Conservation (phyloP, 2,888 invertebrate species). For the Deroplatys truncata region DNA sequence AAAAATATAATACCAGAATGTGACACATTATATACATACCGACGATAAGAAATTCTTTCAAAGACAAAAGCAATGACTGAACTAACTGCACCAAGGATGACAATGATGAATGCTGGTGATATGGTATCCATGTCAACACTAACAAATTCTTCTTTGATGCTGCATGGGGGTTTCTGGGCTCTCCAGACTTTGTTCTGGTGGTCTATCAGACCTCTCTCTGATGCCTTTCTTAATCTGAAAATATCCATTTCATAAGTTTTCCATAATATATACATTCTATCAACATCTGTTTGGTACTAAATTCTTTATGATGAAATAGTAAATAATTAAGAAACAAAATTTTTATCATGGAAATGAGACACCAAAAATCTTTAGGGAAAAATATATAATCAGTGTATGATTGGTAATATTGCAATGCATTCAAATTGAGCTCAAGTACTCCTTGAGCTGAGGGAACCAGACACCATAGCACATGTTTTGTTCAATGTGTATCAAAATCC, state of each 20-base stretch:
- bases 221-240: not conserved
- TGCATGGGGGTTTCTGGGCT: not conserved
- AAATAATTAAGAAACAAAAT: not conserved
- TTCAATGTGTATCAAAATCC: no score
- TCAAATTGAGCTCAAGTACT: no score
- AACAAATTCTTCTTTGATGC: not conserved
- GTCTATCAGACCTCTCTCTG: not conserved
- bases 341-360: not conserved
- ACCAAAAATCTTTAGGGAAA: not conserved
- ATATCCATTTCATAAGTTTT: not conserved
- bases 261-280: no score
- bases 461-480: no score
- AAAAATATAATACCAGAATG: not conserved
- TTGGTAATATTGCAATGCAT: no score
- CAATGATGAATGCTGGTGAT: constrained; percentile 3
- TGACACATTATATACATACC: not conserved
- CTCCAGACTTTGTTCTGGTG: not conserved
- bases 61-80: not conserved
- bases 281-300: no score
- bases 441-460: no score
- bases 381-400: not conserved
- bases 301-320: not conserved
- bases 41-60: not conserved
- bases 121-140: constrained; percentile 1
- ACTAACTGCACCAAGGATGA: not conserved